Evolutionary conservation across 2,113 vertebrate genomes (phyloP).

Genomic region (Labrus mixtus): DNA sequence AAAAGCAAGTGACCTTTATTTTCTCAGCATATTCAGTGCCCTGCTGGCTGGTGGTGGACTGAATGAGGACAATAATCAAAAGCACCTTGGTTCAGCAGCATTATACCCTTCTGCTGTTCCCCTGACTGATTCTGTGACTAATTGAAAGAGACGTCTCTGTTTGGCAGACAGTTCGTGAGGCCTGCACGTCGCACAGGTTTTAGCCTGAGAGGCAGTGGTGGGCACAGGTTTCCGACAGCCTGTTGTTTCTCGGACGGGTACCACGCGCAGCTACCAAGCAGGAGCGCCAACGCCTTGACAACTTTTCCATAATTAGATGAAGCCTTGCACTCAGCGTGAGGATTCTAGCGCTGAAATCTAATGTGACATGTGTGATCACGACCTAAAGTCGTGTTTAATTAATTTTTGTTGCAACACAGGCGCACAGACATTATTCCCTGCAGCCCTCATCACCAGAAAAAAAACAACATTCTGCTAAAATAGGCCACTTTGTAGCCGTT

Average conservation of each 20-base stretch:
- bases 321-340: constrained; percentile 54
- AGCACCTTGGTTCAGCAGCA: constrained; percentile 45
- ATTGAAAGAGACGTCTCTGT: constrained; percentile 62
- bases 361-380: constrained; percentile 81
- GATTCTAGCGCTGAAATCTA: constrained; percentile 62
- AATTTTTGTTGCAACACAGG: constrained; percentile 57
- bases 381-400: constrained; percentile 80
- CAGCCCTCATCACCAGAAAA: constrained; percentile 48
- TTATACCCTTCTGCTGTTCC: constrained; percentile 22
- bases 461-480: constrained; percentile 30
- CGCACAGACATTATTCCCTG: constrained; percentile 61
- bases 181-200: constrained; percentile 75
- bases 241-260: constrained; percentile 83
- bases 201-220: constrained; percentile 78
- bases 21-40: constrained; percentile 25
- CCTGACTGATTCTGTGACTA: constrained; percentile 56
- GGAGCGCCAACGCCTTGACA: constrained; percentile 71
- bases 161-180: constrained; percentile 56
- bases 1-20: constrained; percentile 20
- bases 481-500: constrained; percentile 42
- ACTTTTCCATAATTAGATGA: constrained; percentile 80
- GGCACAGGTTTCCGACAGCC: constrained; percentile 82
- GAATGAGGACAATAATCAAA: constrained; percentile 54
- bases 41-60: constrained; percentile 50
- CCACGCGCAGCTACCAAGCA: constrained; percentile 74